Percentiles rank a stretch among this genome's conserved stretches.
Conservation (phyloP, 2,113 vertebrate genomes). For the Erpornis zantholeuca region DNA sequence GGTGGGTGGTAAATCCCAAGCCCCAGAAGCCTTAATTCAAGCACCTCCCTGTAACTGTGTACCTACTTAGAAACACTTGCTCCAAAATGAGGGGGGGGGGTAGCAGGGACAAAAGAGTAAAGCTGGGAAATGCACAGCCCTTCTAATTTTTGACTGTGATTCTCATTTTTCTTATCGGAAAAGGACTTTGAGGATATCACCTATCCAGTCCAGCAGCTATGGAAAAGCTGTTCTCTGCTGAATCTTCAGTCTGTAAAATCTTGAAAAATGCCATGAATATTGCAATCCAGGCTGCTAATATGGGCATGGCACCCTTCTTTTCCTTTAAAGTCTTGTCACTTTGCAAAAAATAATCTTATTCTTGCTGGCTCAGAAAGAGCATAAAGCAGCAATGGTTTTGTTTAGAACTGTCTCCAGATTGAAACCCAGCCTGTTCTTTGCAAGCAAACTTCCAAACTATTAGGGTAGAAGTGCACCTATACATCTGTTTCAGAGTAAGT, state of each 20-base stretch:
- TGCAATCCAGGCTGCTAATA: neutral
- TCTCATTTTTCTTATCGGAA: neutral
- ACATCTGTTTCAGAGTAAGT: neutral
- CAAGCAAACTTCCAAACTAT: neutral
- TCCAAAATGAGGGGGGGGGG: neutral
- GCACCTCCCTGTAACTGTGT: neutral
- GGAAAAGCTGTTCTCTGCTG: neutral
- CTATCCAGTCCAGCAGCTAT: neutral
- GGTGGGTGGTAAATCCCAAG: conserved; percentile 33
- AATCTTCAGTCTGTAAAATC: neutral
- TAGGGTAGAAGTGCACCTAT: neutral
- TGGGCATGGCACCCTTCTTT: neutral
- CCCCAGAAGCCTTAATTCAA: neutral
- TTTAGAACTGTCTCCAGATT: neutral
- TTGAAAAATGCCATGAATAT: neutral
- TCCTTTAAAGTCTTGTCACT: neutral
- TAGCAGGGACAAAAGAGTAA: neutral
- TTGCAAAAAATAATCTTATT: neutral
- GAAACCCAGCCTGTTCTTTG: neutral
- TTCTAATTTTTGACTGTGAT: neutral
- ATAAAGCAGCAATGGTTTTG: neutral
- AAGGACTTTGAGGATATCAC: neutral
- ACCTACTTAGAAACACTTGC: neutral
- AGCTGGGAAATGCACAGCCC: neutral
- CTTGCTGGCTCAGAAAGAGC: neutral